These are phyloP conservation scores for Crotalus helleri DNA, from an alignment of 2,113 vertebrate species.

Conservation along the genomic window DNA sequence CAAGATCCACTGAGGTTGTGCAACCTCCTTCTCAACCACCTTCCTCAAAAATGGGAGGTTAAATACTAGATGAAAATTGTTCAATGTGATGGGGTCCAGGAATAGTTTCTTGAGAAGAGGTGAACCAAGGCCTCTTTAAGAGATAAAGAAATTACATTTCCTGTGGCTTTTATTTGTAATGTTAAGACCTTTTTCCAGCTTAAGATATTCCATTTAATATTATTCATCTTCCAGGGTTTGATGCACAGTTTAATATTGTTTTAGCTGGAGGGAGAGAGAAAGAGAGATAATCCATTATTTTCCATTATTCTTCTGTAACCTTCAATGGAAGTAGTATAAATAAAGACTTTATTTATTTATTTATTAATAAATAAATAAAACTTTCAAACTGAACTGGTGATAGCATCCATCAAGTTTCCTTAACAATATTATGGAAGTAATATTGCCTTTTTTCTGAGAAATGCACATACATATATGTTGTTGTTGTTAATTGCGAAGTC, in stretches of 20 bases:
- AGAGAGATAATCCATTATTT: neutral
- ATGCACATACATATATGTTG: too few species aligned
- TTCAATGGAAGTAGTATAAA: neutral
- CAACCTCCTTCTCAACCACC: neutral
- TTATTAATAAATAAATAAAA: neutral
- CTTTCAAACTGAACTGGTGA: neutral
- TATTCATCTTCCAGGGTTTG: neutral
- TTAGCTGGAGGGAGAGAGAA: neutral
- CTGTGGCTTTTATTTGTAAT: neutral
- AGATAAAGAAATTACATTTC: neutral
- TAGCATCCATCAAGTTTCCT: neutral
- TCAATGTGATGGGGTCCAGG: neutral
- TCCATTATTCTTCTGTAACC: neutral
- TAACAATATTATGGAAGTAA: neutral
- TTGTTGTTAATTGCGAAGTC: too few species aligned
- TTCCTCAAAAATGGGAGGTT: neutral
- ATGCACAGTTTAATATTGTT: neutral
- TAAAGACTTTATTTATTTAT: neutral
- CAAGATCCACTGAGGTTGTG: neutral
- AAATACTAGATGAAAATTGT: neutral
- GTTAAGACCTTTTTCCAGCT: neutral
- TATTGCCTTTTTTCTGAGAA: neutral
- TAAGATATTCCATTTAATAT: neutral
- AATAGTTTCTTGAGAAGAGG: neutral
- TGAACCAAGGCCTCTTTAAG: neutral